Base-by-base conservation (phyloP, 2,797 vertebrate genomes). In the Coluber constrictor region DNA sequence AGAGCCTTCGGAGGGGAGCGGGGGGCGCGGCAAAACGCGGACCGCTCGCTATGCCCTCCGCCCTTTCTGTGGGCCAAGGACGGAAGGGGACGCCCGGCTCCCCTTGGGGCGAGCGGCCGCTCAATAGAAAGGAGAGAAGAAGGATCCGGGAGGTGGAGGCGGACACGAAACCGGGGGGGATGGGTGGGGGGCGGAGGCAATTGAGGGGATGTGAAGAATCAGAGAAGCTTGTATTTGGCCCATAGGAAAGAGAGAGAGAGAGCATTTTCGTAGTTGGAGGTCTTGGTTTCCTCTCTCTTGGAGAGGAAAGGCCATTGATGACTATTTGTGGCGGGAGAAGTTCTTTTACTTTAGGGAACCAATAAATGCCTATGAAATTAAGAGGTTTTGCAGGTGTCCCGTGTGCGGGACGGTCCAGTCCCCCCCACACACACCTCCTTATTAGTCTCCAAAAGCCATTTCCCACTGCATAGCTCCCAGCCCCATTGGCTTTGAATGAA, bases 341-440 rank as follows among this genome's bases (percentile, higher is more conserved):
- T 66, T 94, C 51, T 9, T 16, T 29, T 37, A 9, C 1, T 51
- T 90, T 47, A 13, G 0, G 0, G 0, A 1, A 18, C 47, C 25
- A 87, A 56, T 70, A 32, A 87, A 43, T 56, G 15, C 2, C 1
- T 0, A 3, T 29, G 61, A 15, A 32, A n/a, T 23, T 27, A 63
- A 55, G n/a, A 43, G 60, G 29, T 66, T 23, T 61, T 37, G 2
- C 59, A 70, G 4, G 25, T 43, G 86, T 55, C 8, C 29, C 60
- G 1, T 86, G 11, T 18, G 37, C 23, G 9, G 37, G 10, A 7
- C 13, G 1, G 3, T 37, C 51, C 23, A 20, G 1, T 29, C 12
- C 10, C 16, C 51, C 8, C 27, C 55, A n/a, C 3, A 54, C 8
- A 12, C 66, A 23, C 8, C 37, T 2, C 2, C 37, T 37, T 37